Base-by-base conservation (phyloP, 2,888 invertebrate genomes). In the Eupithecia centaureata region DNA sequence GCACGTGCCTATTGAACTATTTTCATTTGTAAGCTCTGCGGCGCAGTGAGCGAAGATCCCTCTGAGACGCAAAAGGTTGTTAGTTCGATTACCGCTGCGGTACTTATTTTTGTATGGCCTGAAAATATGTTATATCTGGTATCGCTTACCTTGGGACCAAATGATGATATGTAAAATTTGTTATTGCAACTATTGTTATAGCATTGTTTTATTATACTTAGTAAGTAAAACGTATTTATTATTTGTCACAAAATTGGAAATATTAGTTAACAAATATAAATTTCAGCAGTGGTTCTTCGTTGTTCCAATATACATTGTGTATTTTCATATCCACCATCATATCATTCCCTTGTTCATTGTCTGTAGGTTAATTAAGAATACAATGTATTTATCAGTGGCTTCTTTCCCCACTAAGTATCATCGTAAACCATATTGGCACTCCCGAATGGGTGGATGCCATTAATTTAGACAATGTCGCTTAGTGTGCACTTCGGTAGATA, bases 401-500 rank as follows among this genome's bases (percentile, higher is more conserved):
- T 28, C 10, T 28, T 28, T 28, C n/a, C 30, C 15, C 1, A 15
- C 27, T 7, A 27, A 52, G 27, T 27, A 27, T 27, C 25, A 25
- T 27, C 54, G 30, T 56, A 56, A 30, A 56, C 28, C 28, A 56
- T 56, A 28, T n/a, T 56, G 28, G 30, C 54, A n/a, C n/a, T 28
- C 30, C 15, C 59, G 68, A 64, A 57, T 66, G 62, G 58, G 62
- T 22, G 60, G 47, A 47, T 67, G 70, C 63, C 72, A 72, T 73
- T 73, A 72, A 68, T 72, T 72, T 65, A 70, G 67, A 47, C 65
- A 66, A 63, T 67, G 68, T 69, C 72, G 69, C 69, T 67, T 65
- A 69, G 69, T 63, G 66, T 58, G 70, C 70, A 62, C 67, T 63
- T 61, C 64, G 64, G 68, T 58, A 71, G 82, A 81, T 80, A 81